Evolutionary conservation across 1,140 invertebrate genomes (phyloP), one percentile per base, ranked within the genome.

Genomic region (Augochlora pura): DNA sequence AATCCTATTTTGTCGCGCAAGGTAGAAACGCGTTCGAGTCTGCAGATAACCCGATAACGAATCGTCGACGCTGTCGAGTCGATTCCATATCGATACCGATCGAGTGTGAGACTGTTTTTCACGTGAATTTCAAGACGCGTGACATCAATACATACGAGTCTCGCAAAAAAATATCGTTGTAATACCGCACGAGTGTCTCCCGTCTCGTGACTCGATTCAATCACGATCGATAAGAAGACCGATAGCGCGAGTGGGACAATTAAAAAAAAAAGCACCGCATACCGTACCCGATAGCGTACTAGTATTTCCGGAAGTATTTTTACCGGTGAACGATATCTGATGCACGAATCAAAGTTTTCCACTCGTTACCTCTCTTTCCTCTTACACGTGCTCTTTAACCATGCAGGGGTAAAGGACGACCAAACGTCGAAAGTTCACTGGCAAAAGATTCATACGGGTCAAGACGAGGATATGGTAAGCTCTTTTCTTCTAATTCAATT

Each of bases 401-500:
- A 65, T 60, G 70, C 38, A 92, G 92, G 87, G 63, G 77, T 90
- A 67, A 93, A 92, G 78, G 89, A 84, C 74, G 86, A 88, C 66
- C 84, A 88, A 71, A 88, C 91, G 80, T 83, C 86, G 77, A 88
- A 89, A 85, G 71, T 86, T 10, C 79, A 86, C 32, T 85, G 84
- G 77, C 92, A 93, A 73, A 92, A 88, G 85, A 91, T 93, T 62
- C 71, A 87, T 64, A 86, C 86, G 12, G 88, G 84, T 62, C 91
- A 92, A 68, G 91, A 93, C 87, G 91, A 91, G 67, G 87, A 91
- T 69, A 88, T 90, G 88, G 91, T 90, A 86, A 85, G 76, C 77
- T 6, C 54, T 5, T n/a, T 9, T 57, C 3, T 52, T 18, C 6
- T 14, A 2, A 5, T 18, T 14, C 49, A 5, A 1, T n/a, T 6